phyloP scores from a whole-genome alignment of 2,797 vertebrate genomes.

The Phataginus tricuspis region DNA sequence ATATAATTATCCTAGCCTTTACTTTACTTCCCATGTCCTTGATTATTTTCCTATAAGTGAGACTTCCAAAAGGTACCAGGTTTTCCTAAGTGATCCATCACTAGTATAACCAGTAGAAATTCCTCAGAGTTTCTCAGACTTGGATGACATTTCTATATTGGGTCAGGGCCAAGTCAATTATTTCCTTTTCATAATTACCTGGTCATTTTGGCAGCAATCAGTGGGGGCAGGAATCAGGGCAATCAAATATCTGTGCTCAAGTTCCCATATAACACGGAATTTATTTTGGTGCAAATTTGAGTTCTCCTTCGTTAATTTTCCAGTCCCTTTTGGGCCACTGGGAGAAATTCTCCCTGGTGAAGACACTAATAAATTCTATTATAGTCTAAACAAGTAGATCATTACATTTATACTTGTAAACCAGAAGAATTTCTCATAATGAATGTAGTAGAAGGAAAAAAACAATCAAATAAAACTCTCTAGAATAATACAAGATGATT shows the following conservation, averaged over 20 bases:
- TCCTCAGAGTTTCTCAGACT: neutral
- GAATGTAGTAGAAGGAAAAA: neutral
- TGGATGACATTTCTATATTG: neutral
- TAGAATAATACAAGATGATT: conserved; percentile 40
- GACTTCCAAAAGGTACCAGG: neutral
- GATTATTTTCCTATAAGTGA: conserved; percentile 17
- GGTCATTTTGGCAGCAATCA: neutral
- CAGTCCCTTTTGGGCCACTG: neutral
- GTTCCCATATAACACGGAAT: neutral
- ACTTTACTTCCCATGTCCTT: neutral
- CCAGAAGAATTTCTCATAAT: neutral
- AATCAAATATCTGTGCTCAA: neutral
- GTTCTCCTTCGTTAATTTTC: conserved; percentile 20
- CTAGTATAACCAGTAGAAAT: neutral
- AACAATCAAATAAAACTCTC: neutral
- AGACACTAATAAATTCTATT: conserved; percentile 26
- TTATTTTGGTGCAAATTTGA: conserved; percentile 26
- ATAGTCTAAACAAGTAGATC: neutral
- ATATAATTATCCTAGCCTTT: neutral
- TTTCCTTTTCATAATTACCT: conserved; percentile 21
- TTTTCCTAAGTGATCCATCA: conserved; percentile 1
- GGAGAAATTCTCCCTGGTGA: conserved; percentile 9
- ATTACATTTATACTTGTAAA: conserved; percentile 21
- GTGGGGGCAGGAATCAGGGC: neutral
- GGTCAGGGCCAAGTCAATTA: neutral